Evolutionary conservation across 2,888 invertebrate species (phyloP), one percentile per base, ranked within the genome.

Genomic region (Apamea crenata): DNA sequence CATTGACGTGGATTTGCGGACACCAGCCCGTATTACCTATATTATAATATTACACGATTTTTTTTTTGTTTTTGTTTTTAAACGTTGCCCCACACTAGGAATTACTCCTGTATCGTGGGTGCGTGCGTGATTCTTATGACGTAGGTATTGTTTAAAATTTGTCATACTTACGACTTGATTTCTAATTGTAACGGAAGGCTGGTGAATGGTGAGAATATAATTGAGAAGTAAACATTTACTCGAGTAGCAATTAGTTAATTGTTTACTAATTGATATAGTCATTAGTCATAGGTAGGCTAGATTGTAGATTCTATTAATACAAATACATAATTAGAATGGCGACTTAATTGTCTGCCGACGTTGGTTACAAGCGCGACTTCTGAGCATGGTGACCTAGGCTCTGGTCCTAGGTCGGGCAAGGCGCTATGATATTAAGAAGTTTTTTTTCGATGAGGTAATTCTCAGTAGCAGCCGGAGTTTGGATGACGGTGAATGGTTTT

Each of bases 241-340:
- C 12, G 8, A 36, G 29, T 73, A 70, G 56, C 72, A 85, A 82
- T 83, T 86, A 80, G 76, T 72, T 77, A 72, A 74, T 75, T 76
- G 61, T 83, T 82, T 75, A 65, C 83, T 80, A 77, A 74, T 66
- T 86, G 76, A 77, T 82, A 84, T 72, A 25, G 65, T 66, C 65
- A 56, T 74, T 81, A 84, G 77, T 74, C 53, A 70, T 36, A 71
- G 44, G 63, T 72, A 67, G 50, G 63, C 40, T 36, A 61, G 12
- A 50, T 84, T 72, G 56, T 40, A n/a, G 12, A 71, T 61, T 59
- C 4, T 61, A 67, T 4, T 25, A 67, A n/a, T 73, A 25, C 16
- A 69, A 59, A 40, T 73, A n/a, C n/a, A n/a, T n/a, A 36, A 66
- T 25, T 29, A 53, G n/a, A 53, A 53, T 53, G 5, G 16, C 1